A percentile compares a stretch with the other conserved stretches of the same genome.
Conservation (phyloP, 2,113 vertebrate genomes). For the Percopsis transmontana region DNA sequence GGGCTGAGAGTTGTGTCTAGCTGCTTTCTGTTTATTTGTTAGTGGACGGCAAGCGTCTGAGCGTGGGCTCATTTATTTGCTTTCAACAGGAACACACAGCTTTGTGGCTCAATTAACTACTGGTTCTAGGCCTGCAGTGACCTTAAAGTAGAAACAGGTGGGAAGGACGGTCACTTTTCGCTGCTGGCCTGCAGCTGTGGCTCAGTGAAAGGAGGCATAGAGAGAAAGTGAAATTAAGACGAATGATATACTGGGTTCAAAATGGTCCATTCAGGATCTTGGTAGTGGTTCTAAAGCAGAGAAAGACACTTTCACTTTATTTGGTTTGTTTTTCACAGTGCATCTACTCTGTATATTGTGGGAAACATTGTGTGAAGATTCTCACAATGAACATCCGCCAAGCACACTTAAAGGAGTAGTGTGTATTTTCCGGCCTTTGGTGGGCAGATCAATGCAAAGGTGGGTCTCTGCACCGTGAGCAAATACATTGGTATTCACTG, state of each 20-base stretch:
- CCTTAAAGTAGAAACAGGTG: slow-evolving; percentile 1
- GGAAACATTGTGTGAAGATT: slow-evolving; percentile 1
- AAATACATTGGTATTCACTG: too few relatives aligned
- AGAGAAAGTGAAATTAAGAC: background rate
- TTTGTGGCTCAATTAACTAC: slow-evolving; percentile 26
- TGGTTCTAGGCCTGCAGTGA: background rate
- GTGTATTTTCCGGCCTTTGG: background rate
- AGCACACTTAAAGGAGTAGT: slow-evolving; percentile 1
- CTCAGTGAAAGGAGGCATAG: slow-evolving; percentile 8
- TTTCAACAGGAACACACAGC: slow-evolving; percentile 46
- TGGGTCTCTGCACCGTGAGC: too few relatives aligned
- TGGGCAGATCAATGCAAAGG: too few relatives aligned
- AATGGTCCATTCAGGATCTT: too few relatives aligned
- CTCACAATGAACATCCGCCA: background rate
- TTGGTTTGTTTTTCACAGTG: slow-evolving; percentile 16
- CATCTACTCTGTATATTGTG: slow-evolving; percentile 10
- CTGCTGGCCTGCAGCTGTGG: background rate
- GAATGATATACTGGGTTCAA: background rate
- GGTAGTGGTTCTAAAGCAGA: background rate
- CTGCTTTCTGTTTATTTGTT: slow-evolving; percentile 67
- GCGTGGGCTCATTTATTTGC: slow-evolving; percentile 74
- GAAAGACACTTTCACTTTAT: background rate
- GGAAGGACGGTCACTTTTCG: slow-evolving; percentile 5
- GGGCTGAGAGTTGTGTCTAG: slow-evolving; percentile 32
- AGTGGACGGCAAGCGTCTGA: slow-evolving; percentile 59